These are phyloP conservation scores for Montipora efflorescens DNA, from an alignment of 64 coral and sea anemone species.

Conservation along the genomic window DNA sequence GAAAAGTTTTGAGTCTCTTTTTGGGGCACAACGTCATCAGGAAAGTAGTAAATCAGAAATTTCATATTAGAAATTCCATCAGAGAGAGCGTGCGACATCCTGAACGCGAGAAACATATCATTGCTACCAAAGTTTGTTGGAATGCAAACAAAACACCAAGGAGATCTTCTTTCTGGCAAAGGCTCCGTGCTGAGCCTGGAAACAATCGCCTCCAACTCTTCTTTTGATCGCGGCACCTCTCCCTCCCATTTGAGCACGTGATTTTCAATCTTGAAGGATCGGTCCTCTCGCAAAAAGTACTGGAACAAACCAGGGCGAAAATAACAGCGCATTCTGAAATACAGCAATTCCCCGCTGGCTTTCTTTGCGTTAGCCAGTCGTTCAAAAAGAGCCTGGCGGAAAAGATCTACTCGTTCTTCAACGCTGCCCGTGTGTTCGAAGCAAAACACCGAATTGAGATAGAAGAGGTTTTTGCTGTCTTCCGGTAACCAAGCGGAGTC, in stretches of 20 bases:
- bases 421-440: conserved; percentile 1
- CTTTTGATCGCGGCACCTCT: conserved; percentile 69
- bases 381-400: conserved; percentile 51
- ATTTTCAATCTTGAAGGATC: conserved; percentile 80
- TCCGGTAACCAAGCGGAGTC: conserved; percentile 86
- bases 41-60: conserved; percentile 60
- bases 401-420: conserved; percentile 39
- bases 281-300: conserved; percentile 91
- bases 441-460: conserved; percentile 62
- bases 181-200: conserved; percentile 68
- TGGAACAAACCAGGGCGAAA: conserved; percentile 86
- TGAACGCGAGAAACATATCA: conserved; percentile 52
- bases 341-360: conserved; percentile 51
- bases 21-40: conserved; percentile 64
- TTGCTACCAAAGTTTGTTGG: conserved; percentile 81
- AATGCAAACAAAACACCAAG: conserved; percentile 80
- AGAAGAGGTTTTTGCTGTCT: conserved; percentile 59
- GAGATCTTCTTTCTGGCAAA: conserved; percentile 51
- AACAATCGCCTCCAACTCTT: conserved; percentile 75
- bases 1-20: conserved; percentile 77
- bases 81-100: conserved; percentile 75
- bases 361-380: conserved; percentile 69
- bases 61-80: conserved; percentile 85
- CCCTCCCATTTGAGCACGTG: conserved; percentile 87
- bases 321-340: conserved; percentile 59